Conservation (phyloP, 1,140 invertebrate genomes). For the Cotesia glomerata region DNA sequence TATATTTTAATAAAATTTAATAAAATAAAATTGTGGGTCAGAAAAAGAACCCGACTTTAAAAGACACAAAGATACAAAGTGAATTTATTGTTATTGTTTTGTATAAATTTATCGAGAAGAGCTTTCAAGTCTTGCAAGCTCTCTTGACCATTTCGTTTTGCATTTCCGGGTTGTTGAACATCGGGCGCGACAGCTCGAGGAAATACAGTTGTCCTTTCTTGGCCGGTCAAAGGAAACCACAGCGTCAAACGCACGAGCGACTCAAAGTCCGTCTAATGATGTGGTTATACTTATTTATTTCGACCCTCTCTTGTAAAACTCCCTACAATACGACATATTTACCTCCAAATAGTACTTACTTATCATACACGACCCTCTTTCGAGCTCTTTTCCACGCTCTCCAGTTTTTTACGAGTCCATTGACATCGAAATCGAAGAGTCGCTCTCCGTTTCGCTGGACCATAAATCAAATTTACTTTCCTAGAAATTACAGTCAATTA, state of each 20-base stretch:
- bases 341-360: no score
- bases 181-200: conserved; percentile 35
- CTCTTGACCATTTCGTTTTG: conserved; percentile 54
- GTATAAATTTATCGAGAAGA: not conserved
- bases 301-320: not conserved
- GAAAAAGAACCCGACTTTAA: no score
- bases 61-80: no score
- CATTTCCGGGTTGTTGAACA: conserved; percentile 57
- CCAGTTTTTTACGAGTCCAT: no score
- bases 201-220: conserved; percentile 37
- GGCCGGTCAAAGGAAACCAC: conserved; percentile 60
- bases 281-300: conserved; percentile 47
- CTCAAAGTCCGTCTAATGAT: conserved; percentile 58
- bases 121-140: conserved; percentile 19
- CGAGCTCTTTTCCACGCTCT: no score
- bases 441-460: no score
- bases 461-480: no score
- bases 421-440: no score
- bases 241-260: conserved; percentile 42
- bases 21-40: not conserved
- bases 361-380: no score
- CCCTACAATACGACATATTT: not conserved
- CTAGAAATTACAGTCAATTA: not conserved
- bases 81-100: not conserved
- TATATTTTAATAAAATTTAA: no score